Conservation (phyloP, 53 echinoderm and acorn worm species). For the Mesocentrotus franciscanus region DNA sequence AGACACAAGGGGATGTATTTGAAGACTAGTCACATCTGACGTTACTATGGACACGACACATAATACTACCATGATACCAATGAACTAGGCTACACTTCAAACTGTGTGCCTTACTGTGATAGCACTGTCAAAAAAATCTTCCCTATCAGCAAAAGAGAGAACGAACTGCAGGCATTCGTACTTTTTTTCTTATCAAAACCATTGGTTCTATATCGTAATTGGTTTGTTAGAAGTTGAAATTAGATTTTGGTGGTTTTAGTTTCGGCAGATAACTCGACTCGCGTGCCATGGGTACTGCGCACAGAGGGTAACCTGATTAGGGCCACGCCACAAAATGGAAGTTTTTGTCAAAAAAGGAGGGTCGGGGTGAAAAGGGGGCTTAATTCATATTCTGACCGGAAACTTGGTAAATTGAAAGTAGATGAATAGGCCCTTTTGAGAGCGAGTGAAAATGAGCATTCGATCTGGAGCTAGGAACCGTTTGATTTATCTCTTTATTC, state of each 20-base stretch:
- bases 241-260: conserved; percentile 56
- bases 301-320: conserved; percentile 48
- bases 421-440: conserved; percentile 39
- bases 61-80: neutral
- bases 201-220: conserved; percentile 54
- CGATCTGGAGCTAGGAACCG: conserved; percentile 7
- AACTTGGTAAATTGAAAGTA: conserved; percentile 41
- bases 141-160: conserved; percentile 31
- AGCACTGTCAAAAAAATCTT: conserved; percentile 34
- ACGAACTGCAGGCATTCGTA: conserved; percentile 47
- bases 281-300: conserved; percentile 29
- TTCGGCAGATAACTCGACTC: conserved; percentile 32
- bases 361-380: conserved; percentile 13
- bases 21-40: conserved; percentile 9
- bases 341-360: conserved; percentile 44
- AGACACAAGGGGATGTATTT: neutral
- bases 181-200: conserved; percentile 47
- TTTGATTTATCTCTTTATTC: conserved; percentile 33
- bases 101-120: conserved; percentile 37
- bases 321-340: conserved; percentile 10
- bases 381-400: conserved; percentile 34
- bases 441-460: conserved; percentile 38
- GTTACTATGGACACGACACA: conserved; percentile 39
- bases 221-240: conserved; percentile 55
- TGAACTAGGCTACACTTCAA: conserved; percentile 2